Evolutionary conservation across 2,797 vertebrate species (phyloP).

Genomic region (Cheirogaleus major): DNA sequence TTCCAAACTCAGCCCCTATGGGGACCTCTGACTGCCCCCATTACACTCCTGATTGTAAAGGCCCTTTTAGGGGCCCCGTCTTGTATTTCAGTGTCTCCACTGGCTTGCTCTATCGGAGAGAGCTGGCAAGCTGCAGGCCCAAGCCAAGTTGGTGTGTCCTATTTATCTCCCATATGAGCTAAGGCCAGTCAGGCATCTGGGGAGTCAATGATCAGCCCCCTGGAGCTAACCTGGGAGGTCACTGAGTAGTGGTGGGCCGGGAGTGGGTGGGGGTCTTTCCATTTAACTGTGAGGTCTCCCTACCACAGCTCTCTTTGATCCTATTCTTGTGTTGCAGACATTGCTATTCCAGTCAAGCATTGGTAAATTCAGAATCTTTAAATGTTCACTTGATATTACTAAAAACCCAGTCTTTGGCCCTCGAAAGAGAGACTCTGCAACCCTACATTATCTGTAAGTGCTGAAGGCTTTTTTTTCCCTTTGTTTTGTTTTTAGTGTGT

Average conservation of each 20-base stretch:
- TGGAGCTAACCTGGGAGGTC: not conserved
- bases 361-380: not conserved
- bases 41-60: not conserved
- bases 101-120: not conserved
- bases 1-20: not conserved
- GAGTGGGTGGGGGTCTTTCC: not conserved
- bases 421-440: not conserved
- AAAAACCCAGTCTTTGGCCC: not conserved
- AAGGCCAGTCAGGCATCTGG: not conserved
- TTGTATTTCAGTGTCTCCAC: not conserved
- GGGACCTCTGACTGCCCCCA: not conserved
- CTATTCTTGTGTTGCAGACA: not conserved
- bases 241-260: too few relatives aligned
- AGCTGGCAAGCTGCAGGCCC: not conserved
- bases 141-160: not conserved
- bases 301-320: not conserved
- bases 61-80: not conserved
- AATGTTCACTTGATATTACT: not conserved
- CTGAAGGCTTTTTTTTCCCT: not conserved
- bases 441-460: conserved; percentile 46
- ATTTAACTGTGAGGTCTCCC: not conserved
- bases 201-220: not conserved
- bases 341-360: not conserved
- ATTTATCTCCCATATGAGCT: not conserved
- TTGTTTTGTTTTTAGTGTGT: not conserved